phyloP scores from a whole-genome alignment of 2,113 vertebrate genomes.

The Calyptomena viridis region DNA sequence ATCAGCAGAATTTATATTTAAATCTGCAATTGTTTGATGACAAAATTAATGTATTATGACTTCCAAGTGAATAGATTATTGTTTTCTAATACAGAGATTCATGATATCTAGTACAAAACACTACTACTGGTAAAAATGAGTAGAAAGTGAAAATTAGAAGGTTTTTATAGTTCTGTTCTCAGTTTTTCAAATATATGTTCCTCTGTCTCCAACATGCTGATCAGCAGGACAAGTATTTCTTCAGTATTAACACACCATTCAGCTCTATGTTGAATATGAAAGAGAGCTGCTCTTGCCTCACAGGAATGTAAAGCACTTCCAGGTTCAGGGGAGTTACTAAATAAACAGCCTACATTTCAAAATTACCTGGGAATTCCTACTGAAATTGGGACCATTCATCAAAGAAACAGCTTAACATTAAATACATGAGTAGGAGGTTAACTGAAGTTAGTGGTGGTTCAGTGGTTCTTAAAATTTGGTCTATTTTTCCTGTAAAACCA shows the following conservation, averaged over 20 bases:
- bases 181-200: neutral
- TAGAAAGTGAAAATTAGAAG: neutral
- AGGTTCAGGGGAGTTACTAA: neutral
- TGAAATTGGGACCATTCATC: neutral
- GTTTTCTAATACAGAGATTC: neutral
- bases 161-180: neutral
- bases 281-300: neutral
- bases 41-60: neutral
- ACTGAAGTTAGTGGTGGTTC: neutral
- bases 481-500: neutral
- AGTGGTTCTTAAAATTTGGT: neutral
- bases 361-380: constrained; percentile 17
- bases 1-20: neutral
- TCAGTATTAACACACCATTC: neutral
- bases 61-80: neutral
- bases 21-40: neutral
- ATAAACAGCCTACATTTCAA: neutral
- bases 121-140: neutral
- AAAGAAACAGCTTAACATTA: neutral
- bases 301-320: constrained; percentile 29
- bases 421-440: neutral
- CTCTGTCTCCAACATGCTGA: neutral
- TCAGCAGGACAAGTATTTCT: neutral
- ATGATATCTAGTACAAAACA: neutral
- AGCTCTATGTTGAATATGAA: accelerated